Conservation (phyloP, 92 coral and sea anemone species). For the Porites evermanni region DNA sequence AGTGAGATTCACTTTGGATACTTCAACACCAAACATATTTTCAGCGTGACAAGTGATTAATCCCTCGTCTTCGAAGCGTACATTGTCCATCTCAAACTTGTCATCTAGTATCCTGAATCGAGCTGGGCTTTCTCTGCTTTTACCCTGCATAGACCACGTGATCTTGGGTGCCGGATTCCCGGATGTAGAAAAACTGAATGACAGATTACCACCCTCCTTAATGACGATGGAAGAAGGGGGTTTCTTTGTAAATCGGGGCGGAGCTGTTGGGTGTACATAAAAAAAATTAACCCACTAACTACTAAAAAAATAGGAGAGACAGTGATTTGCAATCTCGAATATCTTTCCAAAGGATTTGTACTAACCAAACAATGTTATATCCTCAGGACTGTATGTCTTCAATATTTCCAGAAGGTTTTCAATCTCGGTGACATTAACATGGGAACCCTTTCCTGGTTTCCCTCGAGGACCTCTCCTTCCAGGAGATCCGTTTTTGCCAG, state of each 20-base stretch:
- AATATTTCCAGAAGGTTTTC: too few species aligned
- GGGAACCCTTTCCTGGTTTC: too few species aligned
- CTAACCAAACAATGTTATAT: background rate
- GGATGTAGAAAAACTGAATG: constrained; percentile 11
- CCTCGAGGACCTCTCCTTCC: too few species aligned
- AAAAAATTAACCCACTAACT: background rate
- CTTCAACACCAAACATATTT: constrained; percentile 37
- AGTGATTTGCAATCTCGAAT: background rate
- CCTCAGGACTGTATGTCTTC: background rate
- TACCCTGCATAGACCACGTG: constrained; percentile 35
- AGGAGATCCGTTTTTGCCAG: too few species aligned
- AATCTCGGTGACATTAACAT: background rate
- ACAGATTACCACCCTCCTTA: constrained; percentile 38
- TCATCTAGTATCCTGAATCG: constrained; percentile 1
- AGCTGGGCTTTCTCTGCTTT: background rate
- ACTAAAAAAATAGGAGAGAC: background rate
- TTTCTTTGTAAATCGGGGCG: constrained; percentile 29
- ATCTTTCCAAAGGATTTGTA: background rate
- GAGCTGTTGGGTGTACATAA: constrained; percentile 15
- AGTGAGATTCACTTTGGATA: constrained; percentile 24
- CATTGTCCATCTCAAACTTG: constrained; percentile 35
- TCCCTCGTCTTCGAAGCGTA: constrained; percentile 49
- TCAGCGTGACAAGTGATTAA: constrained; percentile 29
- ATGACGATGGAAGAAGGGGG: constrained; percentile 26
- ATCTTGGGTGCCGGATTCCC: constrained; percentile 54